Percentiles rank a stretch among this genome's conserved stretches.
These are phyloP conservation scores for Siniperca scherzeri DNA, from an alignment of 2,797 vertebrate species.

Conservation along the genomic window DNA sequence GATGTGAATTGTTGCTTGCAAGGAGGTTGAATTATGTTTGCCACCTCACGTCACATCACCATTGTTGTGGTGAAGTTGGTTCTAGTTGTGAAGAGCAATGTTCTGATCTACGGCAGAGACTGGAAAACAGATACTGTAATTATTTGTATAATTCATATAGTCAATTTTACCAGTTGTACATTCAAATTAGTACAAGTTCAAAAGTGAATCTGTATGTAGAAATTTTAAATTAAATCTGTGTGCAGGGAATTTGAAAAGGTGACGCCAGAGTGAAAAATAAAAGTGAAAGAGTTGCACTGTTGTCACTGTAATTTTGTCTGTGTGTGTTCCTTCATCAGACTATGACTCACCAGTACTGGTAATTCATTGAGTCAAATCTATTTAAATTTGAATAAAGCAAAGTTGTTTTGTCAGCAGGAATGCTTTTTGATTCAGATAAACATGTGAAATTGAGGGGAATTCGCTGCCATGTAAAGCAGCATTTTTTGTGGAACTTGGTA, in stretches of 20 bases:
- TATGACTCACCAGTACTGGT: conserved; percentile 18
- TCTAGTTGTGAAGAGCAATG: background rate
- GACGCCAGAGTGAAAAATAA: background rate
- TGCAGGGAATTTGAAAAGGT: background rate
- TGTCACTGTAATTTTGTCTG: background rate
- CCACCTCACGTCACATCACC: background rate
- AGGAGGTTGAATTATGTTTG: background rate
- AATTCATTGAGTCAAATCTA: conserved; percentile 25
- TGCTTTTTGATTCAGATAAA: conserved; percentile 2
- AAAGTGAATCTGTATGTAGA: background rate
- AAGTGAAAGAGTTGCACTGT: background rate
- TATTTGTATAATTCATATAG: background rate
- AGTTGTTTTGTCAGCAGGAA: conserved; percentile 25
- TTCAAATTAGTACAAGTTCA: background rate
- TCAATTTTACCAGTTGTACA: background rate
- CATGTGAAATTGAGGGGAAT: background rate
- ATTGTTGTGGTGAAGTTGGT: background rate
- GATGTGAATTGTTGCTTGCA: conserved; percentile 41
- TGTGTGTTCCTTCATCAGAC: background rate
- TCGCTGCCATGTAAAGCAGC: background rate
- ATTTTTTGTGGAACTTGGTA: background rate
- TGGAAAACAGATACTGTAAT: background rate
- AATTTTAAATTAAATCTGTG: background rate
- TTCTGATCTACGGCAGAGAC: background rate
- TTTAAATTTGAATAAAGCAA: conserved; percentile 29